These are phyloP conservation scores for Myiagra hebetior DNA, from an alignment of 2,113 vertebrate genomes.

Conservation along the genomic window DNA sequence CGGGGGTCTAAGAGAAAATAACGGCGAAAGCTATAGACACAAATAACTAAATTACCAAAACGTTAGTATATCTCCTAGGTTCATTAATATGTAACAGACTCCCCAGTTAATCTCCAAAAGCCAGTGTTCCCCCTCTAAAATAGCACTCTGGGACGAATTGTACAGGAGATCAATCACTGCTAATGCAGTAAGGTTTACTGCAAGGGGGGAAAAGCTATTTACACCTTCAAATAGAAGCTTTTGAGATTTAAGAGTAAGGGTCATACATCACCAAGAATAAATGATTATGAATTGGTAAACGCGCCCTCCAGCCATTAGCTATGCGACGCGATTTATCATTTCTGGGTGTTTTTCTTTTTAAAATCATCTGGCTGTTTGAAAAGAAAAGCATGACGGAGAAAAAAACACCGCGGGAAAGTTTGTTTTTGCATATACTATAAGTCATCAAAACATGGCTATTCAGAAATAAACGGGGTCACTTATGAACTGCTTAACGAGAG, in stretches of 20 bases:
- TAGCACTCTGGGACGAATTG: conserved; percentile 88
- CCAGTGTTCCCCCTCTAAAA: conserved; percentile 84
- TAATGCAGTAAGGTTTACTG: conserved; percentile 84
- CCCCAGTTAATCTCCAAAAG: conserved; percentile 87
- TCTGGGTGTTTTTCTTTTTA: conserved; percentile 75
- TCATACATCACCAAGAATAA: conserved; percentile 89
- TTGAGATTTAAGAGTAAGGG: conserved; percentile 85
- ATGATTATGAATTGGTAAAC: conserved; percentile 88
- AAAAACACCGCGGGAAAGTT: conserved; percentile 71
- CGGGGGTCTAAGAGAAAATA: conserved; percentile 84
- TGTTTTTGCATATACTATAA: conserved; percentile 73
- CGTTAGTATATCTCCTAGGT: conserved; percentile 81
- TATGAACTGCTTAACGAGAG: conserved; percentile 20
- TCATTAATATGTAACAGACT: conserved; percentile 87
- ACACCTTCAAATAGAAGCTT: conserved; percentile 86
- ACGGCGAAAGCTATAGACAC: conserved; percentile 80
- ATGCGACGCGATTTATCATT: conserved; percentile 84
- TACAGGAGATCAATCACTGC: conserved; percentile 87
- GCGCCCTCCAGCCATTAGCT: conserved; percentile 85
- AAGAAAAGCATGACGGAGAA: conserved; percentile 64
- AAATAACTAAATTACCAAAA: conserved; percentile 89
- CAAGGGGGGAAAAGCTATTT: conserved; percentile 76
- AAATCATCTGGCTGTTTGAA: conserved; percentile 73
- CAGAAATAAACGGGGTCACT: conserved; percentile 50
- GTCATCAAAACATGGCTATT: conserved; percentile 65